Conservation (phyloP, 2,797 vertebrate genomes). For the Poecilia wingei region DNA sequence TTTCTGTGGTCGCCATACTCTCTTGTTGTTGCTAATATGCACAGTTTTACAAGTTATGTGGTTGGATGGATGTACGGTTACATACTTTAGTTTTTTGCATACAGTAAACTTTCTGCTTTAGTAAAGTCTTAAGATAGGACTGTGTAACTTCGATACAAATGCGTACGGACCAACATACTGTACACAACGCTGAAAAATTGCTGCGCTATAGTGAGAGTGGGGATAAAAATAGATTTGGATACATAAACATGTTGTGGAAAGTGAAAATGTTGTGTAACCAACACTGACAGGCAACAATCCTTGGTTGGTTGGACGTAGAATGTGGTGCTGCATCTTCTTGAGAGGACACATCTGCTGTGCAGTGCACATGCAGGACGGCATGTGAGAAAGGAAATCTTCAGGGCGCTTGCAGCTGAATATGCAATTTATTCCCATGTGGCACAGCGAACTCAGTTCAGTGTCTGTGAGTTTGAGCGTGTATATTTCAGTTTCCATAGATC, state of each 20-base stretch:
- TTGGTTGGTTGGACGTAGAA: constrained; percentile 28
- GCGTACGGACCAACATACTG: background rate
- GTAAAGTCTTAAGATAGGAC: background rate
- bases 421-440: constrained; percentile 10
- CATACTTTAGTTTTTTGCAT: background rate
- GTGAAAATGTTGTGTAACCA: background rate
- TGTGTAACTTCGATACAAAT: background rate
- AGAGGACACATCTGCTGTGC: constrained; percentile 27
- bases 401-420: constrained; percentile 17
- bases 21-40: background rate
- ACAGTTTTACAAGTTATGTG: background rate
- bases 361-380: constrained; percentile 14
- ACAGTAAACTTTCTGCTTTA: background rate
- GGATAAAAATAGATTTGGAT: constrained; percentile 10
- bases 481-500: background rate
- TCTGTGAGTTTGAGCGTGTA: background rate
- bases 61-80: background rate
- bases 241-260: background rate
- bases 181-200: background rate
- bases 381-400: constrained; percentile 14
- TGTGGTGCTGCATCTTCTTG: constrained; percentile 29
- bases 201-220: background rate
- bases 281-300: constrained; percentile 5
- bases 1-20: background rate
- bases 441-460: constrained; percentile 1